Conservation (phyloP, 2,888 invertebrate species). For the Xanthia icteritia region DNA sequence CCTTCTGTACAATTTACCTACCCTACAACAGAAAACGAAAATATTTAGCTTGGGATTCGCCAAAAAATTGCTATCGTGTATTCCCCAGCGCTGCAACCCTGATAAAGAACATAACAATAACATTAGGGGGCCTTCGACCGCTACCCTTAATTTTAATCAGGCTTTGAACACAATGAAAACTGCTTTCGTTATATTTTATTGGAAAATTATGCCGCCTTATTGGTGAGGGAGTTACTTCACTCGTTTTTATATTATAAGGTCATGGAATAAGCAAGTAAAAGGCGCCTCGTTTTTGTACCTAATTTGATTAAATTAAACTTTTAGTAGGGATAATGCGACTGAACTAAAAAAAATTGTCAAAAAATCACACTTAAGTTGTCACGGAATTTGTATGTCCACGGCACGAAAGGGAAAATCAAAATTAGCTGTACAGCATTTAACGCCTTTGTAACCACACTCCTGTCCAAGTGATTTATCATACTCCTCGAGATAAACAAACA, state of each 20-base stretch:
- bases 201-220: constrained; percentile 45
- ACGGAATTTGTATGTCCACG: background rate
- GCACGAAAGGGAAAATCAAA: background rate
- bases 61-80: constrained; percentile 55
- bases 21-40: constrained; percentile 35
- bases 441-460: constrained; percentile 27
- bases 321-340: too few species aligned
- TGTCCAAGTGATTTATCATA: constrained; percentile 41
- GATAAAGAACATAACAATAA: constrained; percentile 60
- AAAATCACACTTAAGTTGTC: background rate
- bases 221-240: constrained; percentile 6
- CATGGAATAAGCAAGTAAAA: constrained; percentile 11
- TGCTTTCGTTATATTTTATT: constrained; percentile 54
- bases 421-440: constrained; percentile 27
- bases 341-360: background rate
- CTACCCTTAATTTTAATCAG: constrained; percentile 60
- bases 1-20: constrained; percentile 19
- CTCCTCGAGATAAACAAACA: constrained; percentile 39
- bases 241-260: constrained; percentile 10
- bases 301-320: constrained; percentile 8
- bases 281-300: constrained; percentile 2
- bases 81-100: constrained; percentile 52
- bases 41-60: constrained; percentile 12
- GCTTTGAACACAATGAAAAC: constrained; percentile 56
- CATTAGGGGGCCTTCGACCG: constrained; percentile 56